phyloP scores from a whole-genome alignment of 2,797 vertebrate species.

The Taenioides sp. region DNA sequence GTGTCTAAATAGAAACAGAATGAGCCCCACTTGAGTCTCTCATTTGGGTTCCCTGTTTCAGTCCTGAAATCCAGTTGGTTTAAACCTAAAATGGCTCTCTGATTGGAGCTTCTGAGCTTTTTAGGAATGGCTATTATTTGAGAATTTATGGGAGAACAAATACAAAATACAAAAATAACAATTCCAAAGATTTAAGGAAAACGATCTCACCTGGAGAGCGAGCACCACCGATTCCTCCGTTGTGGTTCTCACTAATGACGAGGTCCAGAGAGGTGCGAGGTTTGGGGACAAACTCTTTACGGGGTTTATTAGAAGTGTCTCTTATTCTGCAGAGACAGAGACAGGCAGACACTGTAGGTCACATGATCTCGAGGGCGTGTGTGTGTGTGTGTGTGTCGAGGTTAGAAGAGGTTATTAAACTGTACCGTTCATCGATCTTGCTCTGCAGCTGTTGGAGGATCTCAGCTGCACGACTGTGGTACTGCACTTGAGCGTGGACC shows the following conservation, averaged over 20 bases:
- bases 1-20: too few species aligned
- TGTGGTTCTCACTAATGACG: slow-evolving; percentile 85
- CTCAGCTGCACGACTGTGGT: slow-evolving; percentile 91
- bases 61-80: too few species aligned
- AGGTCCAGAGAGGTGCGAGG: slow-evolving; percentile 91
- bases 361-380: neutral
- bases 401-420: slow-evolving; percentile 5
- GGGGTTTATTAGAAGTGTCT: slow-evolving; percentile 85
- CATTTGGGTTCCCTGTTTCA: too few species aligned
- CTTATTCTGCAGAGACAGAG: slow-evolving; percentile 82
- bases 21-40: too few species aligned
- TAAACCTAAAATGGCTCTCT: too few species aligned
- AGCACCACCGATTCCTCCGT: slow-evolving; percentile 88
- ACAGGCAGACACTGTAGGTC: neutral
- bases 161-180: too few species aligned
- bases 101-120: too few species aligned
- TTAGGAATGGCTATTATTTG: slow-evolving; percentile 22
- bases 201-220: slow-evolving; percentile 87
- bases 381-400: too few species aligned
- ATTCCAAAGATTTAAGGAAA: neutral
- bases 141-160: neutral
- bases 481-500: slow-evolving; percentile 95
- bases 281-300: slow-evolving; percentile 89
- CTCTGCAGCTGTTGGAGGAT: slow-evolving; percentile 91
- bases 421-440: slow-evolving; percentile 91